phyloP scores from a whole-genome alignment of 2,888 invertebrate species.

The Pyralis farinalis region DNA sequence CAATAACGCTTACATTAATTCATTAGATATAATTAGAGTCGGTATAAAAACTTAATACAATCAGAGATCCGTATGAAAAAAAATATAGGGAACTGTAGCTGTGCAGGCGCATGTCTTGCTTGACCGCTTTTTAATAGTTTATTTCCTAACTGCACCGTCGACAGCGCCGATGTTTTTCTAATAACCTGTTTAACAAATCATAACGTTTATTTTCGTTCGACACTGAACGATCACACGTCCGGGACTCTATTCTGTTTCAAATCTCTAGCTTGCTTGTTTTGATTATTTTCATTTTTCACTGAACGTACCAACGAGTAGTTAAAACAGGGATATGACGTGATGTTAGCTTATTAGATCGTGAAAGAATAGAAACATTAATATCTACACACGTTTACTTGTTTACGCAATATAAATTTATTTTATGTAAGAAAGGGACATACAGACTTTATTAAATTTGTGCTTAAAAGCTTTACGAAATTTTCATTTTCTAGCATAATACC shows the following conservation, averaged over 20 bases:
- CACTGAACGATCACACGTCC: slow-evolving; percentile 72
- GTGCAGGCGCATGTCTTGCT: slow-evolving; percentile 26
- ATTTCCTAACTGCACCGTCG: slow-evolving; percentile 54
- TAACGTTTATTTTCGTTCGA: slow-evolving; percentile 74
- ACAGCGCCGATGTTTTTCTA: slow-evolving; percentile 68
- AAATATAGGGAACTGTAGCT: slow-evolving; percentile 12
- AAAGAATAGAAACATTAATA: slow-evolving; percentile 1
- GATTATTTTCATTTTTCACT: slow-evolving; percentile 67
- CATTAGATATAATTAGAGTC: neutral
- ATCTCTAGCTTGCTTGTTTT: slow-evolving; percentile 65
- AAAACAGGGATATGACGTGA: slow-evolving; percentile 37
- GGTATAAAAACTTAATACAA: neutral
- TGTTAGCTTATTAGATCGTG: slow-evolving; percentile 15
- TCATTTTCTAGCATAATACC: too few relatives aligned
- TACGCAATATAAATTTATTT: too few relatives aligned
- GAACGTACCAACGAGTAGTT: slow-evolving; percentile 44
- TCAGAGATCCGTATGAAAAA: neutral
- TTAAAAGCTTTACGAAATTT: too few relatives aligned
- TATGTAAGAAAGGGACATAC: too few relatives aligned
- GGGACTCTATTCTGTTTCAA: slow-evolving; percentile 73
- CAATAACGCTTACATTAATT: neutral
- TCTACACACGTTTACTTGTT: too few relatives aligned
- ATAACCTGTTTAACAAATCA: slow-evolving; percentile 75
- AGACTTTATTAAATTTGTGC: too few relatives aligned
- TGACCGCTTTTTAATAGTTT: slow-evolving; percentile 45